Conservation (phyloP, 2,113 vertebrate species). For the Thermophis baileyi region DNA sequence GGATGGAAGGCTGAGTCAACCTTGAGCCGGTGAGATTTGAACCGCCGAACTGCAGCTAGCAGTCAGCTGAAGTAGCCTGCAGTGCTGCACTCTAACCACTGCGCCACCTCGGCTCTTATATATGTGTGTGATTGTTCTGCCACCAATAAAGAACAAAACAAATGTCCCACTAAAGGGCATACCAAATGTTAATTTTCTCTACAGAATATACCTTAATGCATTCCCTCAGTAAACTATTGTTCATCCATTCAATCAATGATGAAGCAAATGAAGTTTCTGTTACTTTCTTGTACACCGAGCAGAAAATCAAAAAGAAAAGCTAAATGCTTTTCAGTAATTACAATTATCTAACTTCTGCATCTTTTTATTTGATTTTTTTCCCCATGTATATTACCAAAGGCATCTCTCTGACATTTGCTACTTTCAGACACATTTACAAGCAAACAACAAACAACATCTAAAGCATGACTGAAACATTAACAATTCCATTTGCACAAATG, state of each 20-base stretch:
- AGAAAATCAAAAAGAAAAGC: background rate
- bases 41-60: no score
- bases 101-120: no score
- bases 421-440: background rate
- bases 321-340: background rate
- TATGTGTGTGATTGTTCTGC: background rate
- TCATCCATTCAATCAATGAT: background rate
- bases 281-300: background rate
- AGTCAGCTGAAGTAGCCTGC: no score
- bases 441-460: background rate
- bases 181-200: background rate
- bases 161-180: background rate
- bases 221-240: background rate
- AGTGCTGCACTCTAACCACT: no score
- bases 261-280: background rate
- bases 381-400: background rate
- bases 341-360: background rate
- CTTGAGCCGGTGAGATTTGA: no score
- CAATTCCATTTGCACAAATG: background rate
- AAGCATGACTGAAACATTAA: background rate
- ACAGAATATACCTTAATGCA: background rate
- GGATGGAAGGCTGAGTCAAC: no score
- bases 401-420: background rate
- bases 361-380: background rate
- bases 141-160: background rate